Percentiles rank a stretch among this genome's conserved stretches.
Evolutionary conservation across 2,113 vertebrate genomes (phyloP).

Genomic region (Carassius auratus): DNA sequence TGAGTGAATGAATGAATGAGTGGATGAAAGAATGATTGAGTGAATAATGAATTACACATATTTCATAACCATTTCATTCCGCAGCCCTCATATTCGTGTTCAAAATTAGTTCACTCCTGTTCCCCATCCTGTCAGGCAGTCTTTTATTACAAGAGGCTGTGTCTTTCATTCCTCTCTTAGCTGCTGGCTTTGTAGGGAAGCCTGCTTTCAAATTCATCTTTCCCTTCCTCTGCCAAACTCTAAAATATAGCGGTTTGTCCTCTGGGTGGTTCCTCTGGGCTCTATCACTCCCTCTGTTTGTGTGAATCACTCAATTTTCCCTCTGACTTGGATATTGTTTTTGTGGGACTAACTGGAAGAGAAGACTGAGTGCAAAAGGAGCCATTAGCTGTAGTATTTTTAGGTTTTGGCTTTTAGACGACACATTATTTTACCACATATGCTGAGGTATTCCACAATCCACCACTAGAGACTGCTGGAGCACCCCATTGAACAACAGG

Average conservation of each 20-base stretch:
- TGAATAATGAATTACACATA: background rate
- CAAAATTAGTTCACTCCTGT: constrained; percentile 42
- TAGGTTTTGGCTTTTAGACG: background rate
- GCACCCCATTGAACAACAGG: background rate
- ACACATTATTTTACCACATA: background rate
- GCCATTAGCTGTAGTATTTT: constrained; percentile 15
- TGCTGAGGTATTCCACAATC: constrained; percentile 15
- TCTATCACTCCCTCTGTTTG: background rate
- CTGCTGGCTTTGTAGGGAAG: constrained; percentile 37
- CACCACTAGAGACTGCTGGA: constrained; percentile 37
- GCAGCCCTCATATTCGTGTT: constrained; percentile 28
- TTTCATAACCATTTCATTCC: constrained; percentile 23
- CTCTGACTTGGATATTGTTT: background rate
- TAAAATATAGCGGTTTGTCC: constrained; percentile 20
- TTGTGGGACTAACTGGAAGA: background rate
- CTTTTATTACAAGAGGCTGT: constrained; percentile 37
- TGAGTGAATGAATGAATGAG: too few relatives aligned
- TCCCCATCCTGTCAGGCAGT: constrained; percentile 27
- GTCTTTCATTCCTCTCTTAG: constrained; percentile 40
- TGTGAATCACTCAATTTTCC: background rate
- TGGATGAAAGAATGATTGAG: background rate
- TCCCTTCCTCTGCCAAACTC: background rate
- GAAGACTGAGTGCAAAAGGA: background rate
- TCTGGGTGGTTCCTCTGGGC: constrained; percentile 14
- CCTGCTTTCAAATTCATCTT: constrained; percentile 7